Evolutionary conservation across 2,113 vertebrate species (phyloP), one percentile per base, ranked within the genome.

Genomic region (Eudyptes chrysolophus): DNA sequence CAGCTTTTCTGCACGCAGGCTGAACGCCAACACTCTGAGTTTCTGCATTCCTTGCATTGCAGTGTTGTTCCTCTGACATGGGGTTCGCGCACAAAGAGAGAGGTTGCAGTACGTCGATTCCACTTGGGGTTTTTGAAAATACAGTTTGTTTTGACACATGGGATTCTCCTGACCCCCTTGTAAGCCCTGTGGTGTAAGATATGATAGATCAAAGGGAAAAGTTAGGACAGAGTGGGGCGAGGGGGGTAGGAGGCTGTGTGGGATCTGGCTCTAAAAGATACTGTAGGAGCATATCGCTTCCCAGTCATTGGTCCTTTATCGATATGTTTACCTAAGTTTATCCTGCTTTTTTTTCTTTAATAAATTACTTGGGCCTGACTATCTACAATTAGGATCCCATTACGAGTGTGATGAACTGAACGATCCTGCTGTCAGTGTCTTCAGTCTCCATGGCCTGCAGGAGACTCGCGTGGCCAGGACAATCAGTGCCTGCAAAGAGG

Each of bases 71-170:
- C 52, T 82, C 61, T 82, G 81, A 25, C 12, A 6, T 11, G 69
- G 68, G 80, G 25, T 34, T 60, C 64, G 8, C 4, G 42, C 55
- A 48, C 64, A 38, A 34, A 68, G 44, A 22, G 30, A 93, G 84
- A 21, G 65, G 25, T 60, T 81, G 65, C 7, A 4, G 9, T 64
- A 54, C 19, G 0, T 44, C 0, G 0, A 1, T 85, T 65, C 70
- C 62, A 29, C 60, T 92, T 11, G 19, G 34, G 44, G 16, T 65
- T 77, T 92, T 62, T 65, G 68, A 74, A 95, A 94, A 95, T 87
- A 70, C 29, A 38, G 49, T 66, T 76, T 93, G 70, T 93, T 92
- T 87, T 87, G 62, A 95, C 78, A 80, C 62, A 5, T 79, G 69
- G 84, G 72, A 71, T 94, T 92, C 79, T 87, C 62, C 66, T 90